Evolutionary conservation across 2,113 vertebrate genomes (phyloP).

Genomic region (Ptilonorhynchus violaceus): DNA sequence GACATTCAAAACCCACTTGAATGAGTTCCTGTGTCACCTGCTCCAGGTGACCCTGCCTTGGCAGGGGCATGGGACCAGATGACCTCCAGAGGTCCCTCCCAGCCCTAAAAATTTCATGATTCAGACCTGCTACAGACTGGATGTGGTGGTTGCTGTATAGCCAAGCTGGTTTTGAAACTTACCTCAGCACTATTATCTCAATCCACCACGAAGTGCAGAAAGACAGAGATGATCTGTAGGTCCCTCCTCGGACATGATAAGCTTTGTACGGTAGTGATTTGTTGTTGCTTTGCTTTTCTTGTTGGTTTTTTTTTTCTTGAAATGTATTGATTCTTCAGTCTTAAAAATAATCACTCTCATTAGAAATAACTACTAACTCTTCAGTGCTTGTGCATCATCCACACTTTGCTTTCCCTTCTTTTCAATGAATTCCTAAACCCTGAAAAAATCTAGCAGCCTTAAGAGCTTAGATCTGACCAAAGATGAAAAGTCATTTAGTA

Average conservation of each 20-base stretch:
- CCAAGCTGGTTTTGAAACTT: not conserved
- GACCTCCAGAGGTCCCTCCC: not conserved
- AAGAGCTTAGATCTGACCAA: not conserved
- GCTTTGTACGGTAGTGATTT: not conserved
- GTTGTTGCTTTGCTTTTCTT: not conserved
- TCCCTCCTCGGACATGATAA: not conserved
- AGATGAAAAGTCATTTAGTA: not conserved
- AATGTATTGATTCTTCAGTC: not conserved
- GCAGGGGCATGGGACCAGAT: not conserved
- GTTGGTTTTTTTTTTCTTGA: not conserved
- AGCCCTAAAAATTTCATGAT: accelerated
- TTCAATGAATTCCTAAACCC: not conserved
- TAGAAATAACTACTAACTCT: not conserved
- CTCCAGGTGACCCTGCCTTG: not conserved
- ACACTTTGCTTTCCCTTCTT: not conserved
- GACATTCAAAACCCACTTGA: accelerated
- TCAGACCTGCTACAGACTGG: not conserved
- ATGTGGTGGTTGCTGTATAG: not conserved
- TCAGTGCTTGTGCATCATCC: not conserved
- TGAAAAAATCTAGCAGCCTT: not conserved
- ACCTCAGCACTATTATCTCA: not conserved
- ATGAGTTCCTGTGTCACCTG: not conserved
- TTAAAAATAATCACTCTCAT: not conserved
- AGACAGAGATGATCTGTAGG: not conserved
- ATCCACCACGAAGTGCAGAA: not conserved